Evolutionary conservation across 1,140 invertebrate species (phyloP), one percentile per base, ranked within the genome.

Genomic region (Atta cephalotes): DNA sequence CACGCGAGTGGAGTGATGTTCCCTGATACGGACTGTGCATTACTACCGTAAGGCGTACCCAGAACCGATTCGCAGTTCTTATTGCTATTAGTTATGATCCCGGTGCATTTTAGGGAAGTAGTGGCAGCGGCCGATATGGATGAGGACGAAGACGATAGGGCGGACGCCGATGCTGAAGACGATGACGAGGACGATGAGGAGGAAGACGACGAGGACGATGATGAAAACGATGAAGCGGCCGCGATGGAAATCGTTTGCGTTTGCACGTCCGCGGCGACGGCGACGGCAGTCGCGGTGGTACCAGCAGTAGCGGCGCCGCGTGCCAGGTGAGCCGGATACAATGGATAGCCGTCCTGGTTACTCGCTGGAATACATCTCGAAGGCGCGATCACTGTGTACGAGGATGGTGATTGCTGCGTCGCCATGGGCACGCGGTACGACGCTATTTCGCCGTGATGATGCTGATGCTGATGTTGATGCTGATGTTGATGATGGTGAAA

Each of bases 341-440:
- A 21, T 6, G 80, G 80, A 49, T 84, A 84, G 3, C 80, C 80
- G 3, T 84, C 80, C 25, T 84, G 80, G 14, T 84, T 84, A 21
- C 70, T 74, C 25, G 80, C 80, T 28, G 80, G 80, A 0, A 84
- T 51, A 5, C 90, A 90, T 70, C 91, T 92, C 0, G 92, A 84
- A 4, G 92, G 92, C 2, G 92, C 89, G 39, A 93, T 91, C 1
- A 94, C 93, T 3, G 93, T 90, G 25, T 93, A 93, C 0, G 85
- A 85, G 16, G 90, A 51, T 3, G 90, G 62, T 0, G 81, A 87
- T 2, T 21, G 77, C 18, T 86, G 65, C 21, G 85, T 66, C 14
- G 65, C 51, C 7, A 87, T 49, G 12, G 84, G 87, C 18, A 91
- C 16, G 14, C 77, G 86, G 53, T 91, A 91, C 9, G 88, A 79